phyloP scores from a whole-genome alignment of 2,888 invertebrate genomes.

The Hymenopus coronatus region DNA sequence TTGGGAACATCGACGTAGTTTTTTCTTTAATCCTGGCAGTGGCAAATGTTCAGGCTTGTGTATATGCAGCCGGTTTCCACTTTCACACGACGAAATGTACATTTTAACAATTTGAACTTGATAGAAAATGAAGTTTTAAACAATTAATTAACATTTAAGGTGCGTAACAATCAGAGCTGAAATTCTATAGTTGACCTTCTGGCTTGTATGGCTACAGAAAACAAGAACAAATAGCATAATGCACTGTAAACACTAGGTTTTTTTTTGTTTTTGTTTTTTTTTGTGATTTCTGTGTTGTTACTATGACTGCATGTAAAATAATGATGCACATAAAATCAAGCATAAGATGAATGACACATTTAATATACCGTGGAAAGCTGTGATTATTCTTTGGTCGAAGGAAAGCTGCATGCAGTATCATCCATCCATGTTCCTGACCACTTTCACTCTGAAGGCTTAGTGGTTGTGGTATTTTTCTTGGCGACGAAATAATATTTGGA shows the following conservation, averaged over 20 bases:
- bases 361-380: neutral
- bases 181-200: too few species aligned
- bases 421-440: conserved; percentile 3
- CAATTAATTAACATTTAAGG: too few species aligned
- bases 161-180: too few species aligned
- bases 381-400: neutral
- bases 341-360: neutral
- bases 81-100: neutral
- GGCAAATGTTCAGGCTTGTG: neutral
- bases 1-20: conserved; percentile 20
- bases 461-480: conserved; percentile 2
- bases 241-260: too few species aligned
- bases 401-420: neutral
- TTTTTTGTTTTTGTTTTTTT: too few species aligned
- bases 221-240: too few species aligned
- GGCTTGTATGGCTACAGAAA: too few species aligned
- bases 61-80: neutral
- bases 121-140: too few species aligned
- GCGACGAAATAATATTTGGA: neutral
- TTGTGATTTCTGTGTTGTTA: too few species aligned
- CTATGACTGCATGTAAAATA: too few species aligned
- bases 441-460: neutral
- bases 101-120: too few species aligned
- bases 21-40: conserved; percentile 15
- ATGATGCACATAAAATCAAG: too few species aligned